These are phyloP conservation scores for Antechinus flavipes DNA, from an alignment of 2,113 vertebrate species.

Conservation along the genomic window DNA sequence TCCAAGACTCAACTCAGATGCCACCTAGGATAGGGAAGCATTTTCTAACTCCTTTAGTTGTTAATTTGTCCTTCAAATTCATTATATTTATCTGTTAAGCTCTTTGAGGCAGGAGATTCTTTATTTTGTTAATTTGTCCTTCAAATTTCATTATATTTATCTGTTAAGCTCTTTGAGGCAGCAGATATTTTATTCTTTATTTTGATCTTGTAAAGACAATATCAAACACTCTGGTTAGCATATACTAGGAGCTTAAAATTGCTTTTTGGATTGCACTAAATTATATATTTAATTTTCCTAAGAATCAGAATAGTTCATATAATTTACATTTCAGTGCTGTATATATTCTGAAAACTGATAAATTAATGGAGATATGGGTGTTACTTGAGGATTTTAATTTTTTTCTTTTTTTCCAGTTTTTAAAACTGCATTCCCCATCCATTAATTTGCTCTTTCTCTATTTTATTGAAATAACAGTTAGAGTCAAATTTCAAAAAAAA, in stretches of 20 bases:
- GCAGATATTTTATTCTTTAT: neutral
- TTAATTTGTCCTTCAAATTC: neutral
- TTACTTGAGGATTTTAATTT: slow-evolving; percentile 25
- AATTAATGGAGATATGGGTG: slow-evolving; percentile 57
- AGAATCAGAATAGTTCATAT: slow-evolving; percentile 54
- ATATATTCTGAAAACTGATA: slow-evolving; percentile 47
- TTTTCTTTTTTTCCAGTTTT: no score
- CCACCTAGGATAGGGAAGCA: neutral
- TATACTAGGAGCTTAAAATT: neutral
- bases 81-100: neutral
- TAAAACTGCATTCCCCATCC: no score
- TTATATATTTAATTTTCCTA: slow-evolving; percentile 57
- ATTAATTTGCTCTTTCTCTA: no score
- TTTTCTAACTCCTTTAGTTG: neutral
- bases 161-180: neutral
- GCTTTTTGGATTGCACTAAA: neutral
- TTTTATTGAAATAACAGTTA: no score
- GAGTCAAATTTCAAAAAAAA: no score
- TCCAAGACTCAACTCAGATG: neutral
- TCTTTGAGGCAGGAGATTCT: neutral
- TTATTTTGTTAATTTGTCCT: neutral
- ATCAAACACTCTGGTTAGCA: neutral
- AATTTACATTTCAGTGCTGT: slow-evolving; percentile 66
- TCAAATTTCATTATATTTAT: neutral
- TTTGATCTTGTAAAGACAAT: neutral